These are phyloP conservation scores for Apostichopus leukothele DNA, from an alignment of 53 echinoderm and acorn worm species.

Conservation along the genomic window DNA sequence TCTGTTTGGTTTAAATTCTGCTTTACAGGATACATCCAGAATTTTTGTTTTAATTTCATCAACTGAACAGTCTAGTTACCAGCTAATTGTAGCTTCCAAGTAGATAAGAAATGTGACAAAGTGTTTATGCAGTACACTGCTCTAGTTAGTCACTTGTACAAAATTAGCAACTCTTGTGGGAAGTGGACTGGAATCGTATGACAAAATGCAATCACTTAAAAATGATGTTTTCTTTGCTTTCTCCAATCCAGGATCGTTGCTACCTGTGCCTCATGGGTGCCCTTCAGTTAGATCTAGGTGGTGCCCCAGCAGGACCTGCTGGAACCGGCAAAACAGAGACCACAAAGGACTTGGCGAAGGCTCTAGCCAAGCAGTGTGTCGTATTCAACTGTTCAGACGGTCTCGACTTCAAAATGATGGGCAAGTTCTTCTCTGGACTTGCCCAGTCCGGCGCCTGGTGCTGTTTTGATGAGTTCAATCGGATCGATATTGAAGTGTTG, in stretches of 20 bases:
- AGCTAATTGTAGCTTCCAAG: too few species aligned
- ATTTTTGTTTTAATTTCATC: too few species aligned
- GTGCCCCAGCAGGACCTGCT: constrained; percentile 97
- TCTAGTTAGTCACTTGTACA: too few species aligned
- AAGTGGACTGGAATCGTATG: too few species aligned
- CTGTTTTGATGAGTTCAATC: constrained; percentile 97
- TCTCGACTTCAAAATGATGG: constrained; percentile 99
- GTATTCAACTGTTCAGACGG: constrained; percentile 99
- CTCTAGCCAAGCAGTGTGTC: constrained; percentile 98
- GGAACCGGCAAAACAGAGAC: constrained; percentile 99
- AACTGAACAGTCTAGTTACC: too few species aligned
- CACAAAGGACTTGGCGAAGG: constrained; percentile 97
- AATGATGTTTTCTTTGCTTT: background rate
- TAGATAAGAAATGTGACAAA: too few species aligned
- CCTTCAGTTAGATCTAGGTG: constrained; percentile 95
- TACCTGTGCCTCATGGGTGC: constrained; percentile 99
- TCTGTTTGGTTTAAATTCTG: too few species aligned
- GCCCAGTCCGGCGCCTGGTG: constrained; percentile 99
- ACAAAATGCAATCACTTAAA: too few species aligned
- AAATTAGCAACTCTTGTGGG: too few species aligned
- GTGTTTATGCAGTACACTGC: too few species aligned
- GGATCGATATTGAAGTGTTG: constrained; percentile 98
- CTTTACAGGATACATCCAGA: too few species aligned
- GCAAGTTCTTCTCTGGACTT: constrained; percentile 92
- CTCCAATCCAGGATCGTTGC: constrained; percentile 87